Evolutionary conservation across 2,888 invertebrate species (phyloP).

Genomic region (Capitulum mitella): DNA sequence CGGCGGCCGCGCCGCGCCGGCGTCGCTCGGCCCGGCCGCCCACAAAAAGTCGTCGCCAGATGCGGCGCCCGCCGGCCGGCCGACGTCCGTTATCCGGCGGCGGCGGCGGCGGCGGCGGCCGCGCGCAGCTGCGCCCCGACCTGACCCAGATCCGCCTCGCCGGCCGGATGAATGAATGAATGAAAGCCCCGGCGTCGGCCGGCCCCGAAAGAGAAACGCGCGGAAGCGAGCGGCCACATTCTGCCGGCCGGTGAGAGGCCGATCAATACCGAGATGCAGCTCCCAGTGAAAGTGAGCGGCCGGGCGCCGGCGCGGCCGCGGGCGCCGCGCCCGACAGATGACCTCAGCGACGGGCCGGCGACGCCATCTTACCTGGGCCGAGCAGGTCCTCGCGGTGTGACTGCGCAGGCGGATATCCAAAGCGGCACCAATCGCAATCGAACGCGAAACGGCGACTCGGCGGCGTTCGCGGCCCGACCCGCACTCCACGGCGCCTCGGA

Average conservation of each 20-base stretch:
- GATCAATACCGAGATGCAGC: background rate
- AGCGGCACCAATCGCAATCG: background rate
- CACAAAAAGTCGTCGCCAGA: conserved; percentile 22
- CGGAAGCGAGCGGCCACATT: background rate
- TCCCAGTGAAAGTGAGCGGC: background rate
- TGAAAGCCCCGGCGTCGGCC: background rate
- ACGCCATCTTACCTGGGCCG: background rate
- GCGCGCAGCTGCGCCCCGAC: background rate
- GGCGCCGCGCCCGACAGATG: background rate
- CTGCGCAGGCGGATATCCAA: background rate
- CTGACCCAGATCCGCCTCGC: background rate
- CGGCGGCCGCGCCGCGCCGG: background rate
- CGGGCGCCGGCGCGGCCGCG: background rate
- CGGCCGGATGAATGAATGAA: background rate
- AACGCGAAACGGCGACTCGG: background rate
- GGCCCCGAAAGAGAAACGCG: background rate
- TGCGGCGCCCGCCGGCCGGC: background rate
- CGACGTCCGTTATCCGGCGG: background rate
- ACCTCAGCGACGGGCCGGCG: background rate
- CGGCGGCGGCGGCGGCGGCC: background rate
- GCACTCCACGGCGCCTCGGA: background rate
- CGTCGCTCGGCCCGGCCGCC: background rate
- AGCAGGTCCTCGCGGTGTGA: background rate
- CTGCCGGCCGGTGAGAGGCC: background rate
- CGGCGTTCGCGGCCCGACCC: background rate